Percentiles rank a stretch among this genome's conserved stretches.
phyloP scores from a whole-genome alignment of 2,797 vertebrate genomes.

The Hylomyscus alleni region DNA sequence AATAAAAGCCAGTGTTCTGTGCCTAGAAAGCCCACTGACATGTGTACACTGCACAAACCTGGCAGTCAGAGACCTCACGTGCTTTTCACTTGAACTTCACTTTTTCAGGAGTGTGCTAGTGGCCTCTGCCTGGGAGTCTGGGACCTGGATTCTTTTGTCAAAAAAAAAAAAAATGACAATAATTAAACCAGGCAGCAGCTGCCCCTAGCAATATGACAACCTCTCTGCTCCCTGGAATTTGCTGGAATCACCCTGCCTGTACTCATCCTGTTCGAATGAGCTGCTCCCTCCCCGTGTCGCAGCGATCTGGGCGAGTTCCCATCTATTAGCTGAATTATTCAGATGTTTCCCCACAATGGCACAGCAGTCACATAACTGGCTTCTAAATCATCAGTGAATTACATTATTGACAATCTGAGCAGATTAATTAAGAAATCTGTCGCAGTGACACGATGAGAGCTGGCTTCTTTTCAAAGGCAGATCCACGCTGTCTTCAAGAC shows the following conservation, averaged over 20 bases:
- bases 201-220: slow-evolving; percentile 60
- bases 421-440: slow-evolving; percentile 77
- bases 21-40: not conserved
- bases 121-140: slow-evolving; percentile 13
- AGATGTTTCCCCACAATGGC: slow-evolving; percentile 81
- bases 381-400: slow-evolving; percentile 77
- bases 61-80: accelerated
- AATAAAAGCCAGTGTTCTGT: not conserved
- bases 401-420: slow-evolving; percentile 76
- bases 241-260: slow-evolving; percentile 47
- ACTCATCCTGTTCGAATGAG: slow-evolving; percentile 16
- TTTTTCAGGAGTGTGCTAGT: not conserved
- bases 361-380: slow-evolving; percentile 64
- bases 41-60: accelerated
- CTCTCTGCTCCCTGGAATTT: slow-evolving; percentile 56
- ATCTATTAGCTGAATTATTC: slow-evolving; percentile 79
- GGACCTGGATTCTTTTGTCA: not conserved
- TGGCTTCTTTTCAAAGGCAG: slow-evolving; percentile 66
- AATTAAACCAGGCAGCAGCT: slow-evolving; percentile 74
- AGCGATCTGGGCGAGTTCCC: slow-evolving; percentile 68
- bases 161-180: slow-evolving; percentile 52
- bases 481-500: not conserved
- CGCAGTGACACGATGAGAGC: not conserved
- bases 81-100: not conserved
- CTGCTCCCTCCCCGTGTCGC: slow-evolving; percentile 18